Evolutionary conservation across 2,113 vertebrate species (phyloP).

Genomic region (Sylvicapra grimmia): DNA sequence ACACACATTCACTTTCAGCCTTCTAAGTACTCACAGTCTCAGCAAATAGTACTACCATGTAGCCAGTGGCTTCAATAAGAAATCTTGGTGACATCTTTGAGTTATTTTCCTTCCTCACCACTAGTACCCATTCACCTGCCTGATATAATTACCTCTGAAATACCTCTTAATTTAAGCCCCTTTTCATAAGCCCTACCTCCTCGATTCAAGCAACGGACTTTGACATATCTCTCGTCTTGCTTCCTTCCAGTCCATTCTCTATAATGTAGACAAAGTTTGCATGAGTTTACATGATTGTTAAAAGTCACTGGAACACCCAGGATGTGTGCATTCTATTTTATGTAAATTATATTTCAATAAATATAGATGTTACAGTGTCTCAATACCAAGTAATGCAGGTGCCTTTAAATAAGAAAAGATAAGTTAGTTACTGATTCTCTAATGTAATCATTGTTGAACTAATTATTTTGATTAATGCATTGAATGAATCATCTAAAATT

Average conservation of each 20-base stretch:
- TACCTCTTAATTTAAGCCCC: not conserved
- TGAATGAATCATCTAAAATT: conserved; percentile 55
- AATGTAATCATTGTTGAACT: not conserved
- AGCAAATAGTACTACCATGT: not conserved
- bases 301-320: not conserved
- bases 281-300: not conserved
- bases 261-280: not conserved
- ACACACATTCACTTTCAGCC: no score
- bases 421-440: conserved; percentile 7
- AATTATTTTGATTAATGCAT: conserved; percentile 53
- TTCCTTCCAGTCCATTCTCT: not conserved
- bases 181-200: not conserved
- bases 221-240: not conserved
- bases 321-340: not conserved
- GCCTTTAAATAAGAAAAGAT: not conserved
- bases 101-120: not conserved
- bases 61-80: not conserved
- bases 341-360: not conserved
- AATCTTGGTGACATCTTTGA: not conserved
- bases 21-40: not conserved
- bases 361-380: not conserved
- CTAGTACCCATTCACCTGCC: not conserved
- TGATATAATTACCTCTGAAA: not conserved
- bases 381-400: not conserved
- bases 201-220: not conserved